Conservation (phyloP, 2,113 vertebrate species). For the Tinamus guttatus region DNA sequence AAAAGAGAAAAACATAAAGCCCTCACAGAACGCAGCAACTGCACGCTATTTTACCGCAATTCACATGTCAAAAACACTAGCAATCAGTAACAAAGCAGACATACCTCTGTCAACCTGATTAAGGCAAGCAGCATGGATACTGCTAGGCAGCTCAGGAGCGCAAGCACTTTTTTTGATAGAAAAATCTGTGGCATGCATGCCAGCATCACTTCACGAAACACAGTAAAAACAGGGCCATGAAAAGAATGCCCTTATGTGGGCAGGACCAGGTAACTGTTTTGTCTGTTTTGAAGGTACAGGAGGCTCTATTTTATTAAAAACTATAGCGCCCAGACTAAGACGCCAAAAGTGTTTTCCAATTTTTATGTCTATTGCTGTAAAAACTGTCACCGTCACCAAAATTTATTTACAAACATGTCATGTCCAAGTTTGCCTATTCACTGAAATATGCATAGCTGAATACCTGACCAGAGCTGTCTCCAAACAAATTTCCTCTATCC, state of each 20-base stretch:
- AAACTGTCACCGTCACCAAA: neutral
- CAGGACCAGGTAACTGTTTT: neutral
- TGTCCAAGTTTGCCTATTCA: neutral
- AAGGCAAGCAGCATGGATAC: neutral
- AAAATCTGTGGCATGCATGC: neutral
- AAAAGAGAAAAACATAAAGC: neutral
- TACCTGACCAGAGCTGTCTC: neutral
- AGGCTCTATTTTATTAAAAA: too few species aligned
- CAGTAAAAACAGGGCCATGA: neutral
- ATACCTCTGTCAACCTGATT: fast-evolving
- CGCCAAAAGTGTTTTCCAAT: neutral
- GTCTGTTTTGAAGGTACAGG: too few species aligned
- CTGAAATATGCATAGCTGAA: neutral
- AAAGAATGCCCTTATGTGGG: neutral
- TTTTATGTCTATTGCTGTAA: neutral
- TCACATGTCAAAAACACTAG: neutral
- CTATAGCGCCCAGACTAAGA: too few species aligned
- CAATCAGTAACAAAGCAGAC: too few species aligned
- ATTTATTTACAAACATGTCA: neutral
- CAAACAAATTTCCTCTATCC: neutral
- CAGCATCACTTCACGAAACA: neutral
- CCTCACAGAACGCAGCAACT: neutral
- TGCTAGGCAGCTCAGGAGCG: neutral
- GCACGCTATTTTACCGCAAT: neutral
- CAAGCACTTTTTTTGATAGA: neutral